phyloP scores from a whole-genome alignment of 1,140 invertebrate genomes.

The Drosophila punjabiensis region DNA sequence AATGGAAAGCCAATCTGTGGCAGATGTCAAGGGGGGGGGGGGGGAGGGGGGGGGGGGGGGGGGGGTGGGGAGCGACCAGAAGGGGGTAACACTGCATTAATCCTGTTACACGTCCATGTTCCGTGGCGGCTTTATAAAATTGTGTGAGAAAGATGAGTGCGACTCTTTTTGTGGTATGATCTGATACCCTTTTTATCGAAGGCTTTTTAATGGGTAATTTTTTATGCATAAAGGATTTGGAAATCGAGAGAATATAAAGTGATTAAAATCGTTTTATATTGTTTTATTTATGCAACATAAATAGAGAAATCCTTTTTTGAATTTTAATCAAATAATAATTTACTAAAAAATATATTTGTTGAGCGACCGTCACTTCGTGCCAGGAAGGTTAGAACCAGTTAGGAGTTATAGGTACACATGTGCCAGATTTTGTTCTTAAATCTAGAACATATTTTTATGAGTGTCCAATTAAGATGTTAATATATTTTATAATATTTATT shows the following conservation, averaged over 20 bases:
- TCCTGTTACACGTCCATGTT: constrained; percentile 68
- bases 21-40: constrained; percentile 54
- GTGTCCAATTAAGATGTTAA: too few species aligned
- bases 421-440: too few species aligned
- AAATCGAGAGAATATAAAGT: not conserved
- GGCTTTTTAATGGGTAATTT: not conserved
- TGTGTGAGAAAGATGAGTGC: constrained; percentile 33
- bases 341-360: too few species aligned
- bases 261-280: not conserved
- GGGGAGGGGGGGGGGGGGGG: not conserved
- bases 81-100: constrained; percentile 69
- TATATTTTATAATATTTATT: not conserved
- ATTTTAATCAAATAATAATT: too few species aligned
- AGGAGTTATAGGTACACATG: too few species aligned
- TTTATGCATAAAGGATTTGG: not conserved
- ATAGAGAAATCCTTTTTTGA: too few species aligned
- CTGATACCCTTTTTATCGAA: constrained; percentile 24
- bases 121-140: constrained; percentile 35
- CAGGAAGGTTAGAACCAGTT: too few species aligned
- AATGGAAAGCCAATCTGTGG: constrained; percentile 69
- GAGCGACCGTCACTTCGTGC: too few species aligned
- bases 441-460: too few species aligned
- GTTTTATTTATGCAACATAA: too few species aligned
- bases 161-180: constrained; percentile 19
- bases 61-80: not conserved